A percentile compares a stretch with the other conserved stretches of the same genome.
Conservation (phyloP, 2,113 vertebrate genomes). For the Anolis sagrei region DNA sequence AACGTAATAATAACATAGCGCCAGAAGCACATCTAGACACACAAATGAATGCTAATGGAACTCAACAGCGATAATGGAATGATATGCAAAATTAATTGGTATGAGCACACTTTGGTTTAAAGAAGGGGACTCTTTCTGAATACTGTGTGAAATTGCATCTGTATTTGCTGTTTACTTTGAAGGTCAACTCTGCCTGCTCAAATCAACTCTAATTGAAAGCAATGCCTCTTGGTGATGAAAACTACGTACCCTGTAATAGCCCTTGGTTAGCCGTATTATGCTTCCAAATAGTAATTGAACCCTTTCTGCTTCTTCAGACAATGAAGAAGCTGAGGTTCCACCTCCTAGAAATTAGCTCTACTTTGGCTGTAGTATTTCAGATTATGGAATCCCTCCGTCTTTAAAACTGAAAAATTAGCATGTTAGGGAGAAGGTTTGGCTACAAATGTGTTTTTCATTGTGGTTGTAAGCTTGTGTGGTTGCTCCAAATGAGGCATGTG, state of each 20-base stretch:
- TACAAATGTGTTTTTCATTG: neutral
- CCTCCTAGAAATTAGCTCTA: no score
- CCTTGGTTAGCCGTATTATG: neutral
- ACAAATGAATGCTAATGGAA: constrained; percentile 16
- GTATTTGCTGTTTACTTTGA: neutral
- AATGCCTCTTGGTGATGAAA: neutral
- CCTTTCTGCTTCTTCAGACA: neutral
- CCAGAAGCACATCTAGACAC: neutral
- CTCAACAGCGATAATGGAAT: constrained; percentile 2
- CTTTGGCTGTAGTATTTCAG: no score
- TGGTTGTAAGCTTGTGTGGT: neutral
- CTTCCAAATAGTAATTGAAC: neutral
- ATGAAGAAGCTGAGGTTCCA: neutral
- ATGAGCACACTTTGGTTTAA: neutral
- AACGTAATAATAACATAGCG: neutral
- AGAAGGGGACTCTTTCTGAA: neutral
- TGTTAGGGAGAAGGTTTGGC: no score
- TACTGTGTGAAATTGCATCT: neutral
- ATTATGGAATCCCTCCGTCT: neutral
- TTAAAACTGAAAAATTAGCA: no score
- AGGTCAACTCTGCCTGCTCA: neutral
- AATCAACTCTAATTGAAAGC: neutral
- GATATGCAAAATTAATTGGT: neutral
- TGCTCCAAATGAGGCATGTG: neutral
- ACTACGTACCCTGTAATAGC: neutral